These are phyloP conservation scores for Drepana arcuata DNA, from an alignment of 1,140 invertebrate genomes.

Conservation along the genomic window DNA sequence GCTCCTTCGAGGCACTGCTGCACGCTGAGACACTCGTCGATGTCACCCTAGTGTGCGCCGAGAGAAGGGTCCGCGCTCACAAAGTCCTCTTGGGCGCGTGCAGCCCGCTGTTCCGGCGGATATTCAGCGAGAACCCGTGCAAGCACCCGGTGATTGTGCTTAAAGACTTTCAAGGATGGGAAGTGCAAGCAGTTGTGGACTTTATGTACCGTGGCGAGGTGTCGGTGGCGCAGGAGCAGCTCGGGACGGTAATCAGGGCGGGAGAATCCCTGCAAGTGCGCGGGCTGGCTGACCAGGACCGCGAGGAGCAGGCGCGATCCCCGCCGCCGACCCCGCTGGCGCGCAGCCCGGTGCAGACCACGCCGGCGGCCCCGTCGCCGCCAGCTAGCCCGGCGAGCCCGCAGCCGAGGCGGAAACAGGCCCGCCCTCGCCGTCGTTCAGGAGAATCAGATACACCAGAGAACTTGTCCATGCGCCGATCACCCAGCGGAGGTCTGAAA, in stretches of 20 bases:
- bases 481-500: slow-evolving; percentile 75
- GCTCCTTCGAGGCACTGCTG: slow-evolving; percentile 87
- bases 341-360: slow-evolving; percentile 72
- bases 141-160: slow-evolving; percentile 93
- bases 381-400: slow-evolving; percentile 78
- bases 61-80: slow-evolving; percentile 86
- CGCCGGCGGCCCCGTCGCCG: slow-evolving; percentile 49
- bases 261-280: slow-evolving; percentile 89
- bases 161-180: slow-evolving; percentile 89
- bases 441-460: slow-evolving; percentile 76
- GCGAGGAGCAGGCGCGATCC: slow-evolving; percentile 50
- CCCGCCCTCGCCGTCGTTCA: slow-evolving; percentile 83
- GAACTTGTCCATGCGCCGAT: slow-evolving; percentile 69
- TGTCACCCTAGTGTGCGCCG: slow-evolving; percentile 90
- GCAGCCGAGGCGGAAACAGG: slow-evolving; percentile 84
- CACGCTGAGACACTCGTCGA: slow-evolving; percentile 89
- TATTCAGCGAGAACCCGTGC: slow-evolving; percentile 93
- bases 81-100: slow-evolving; percentile 93
- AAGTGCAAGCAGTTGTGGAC: slow-evolving; percentile 89
- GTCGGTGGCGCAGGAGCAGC: slow-evolving; percentile 86
- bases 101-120: slow-evolving; percentile 90
- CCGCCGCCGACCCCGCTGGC: slow-evolving; percentile 69
- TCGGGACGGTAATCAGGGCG: slow-evolving; percentile 85
- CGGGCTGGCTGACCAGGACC: slow-evolving; percentile 81
- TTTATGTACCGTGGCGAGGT: slow-evolving; percentile 96